Percentiles rank a stretch among this genome's conserved stretches.
These are phyloP conservation scores for Gavia stellata DNA, from an alignment of 2,113 vertebrate genomes.

Conservation along the genomic window DNA sequence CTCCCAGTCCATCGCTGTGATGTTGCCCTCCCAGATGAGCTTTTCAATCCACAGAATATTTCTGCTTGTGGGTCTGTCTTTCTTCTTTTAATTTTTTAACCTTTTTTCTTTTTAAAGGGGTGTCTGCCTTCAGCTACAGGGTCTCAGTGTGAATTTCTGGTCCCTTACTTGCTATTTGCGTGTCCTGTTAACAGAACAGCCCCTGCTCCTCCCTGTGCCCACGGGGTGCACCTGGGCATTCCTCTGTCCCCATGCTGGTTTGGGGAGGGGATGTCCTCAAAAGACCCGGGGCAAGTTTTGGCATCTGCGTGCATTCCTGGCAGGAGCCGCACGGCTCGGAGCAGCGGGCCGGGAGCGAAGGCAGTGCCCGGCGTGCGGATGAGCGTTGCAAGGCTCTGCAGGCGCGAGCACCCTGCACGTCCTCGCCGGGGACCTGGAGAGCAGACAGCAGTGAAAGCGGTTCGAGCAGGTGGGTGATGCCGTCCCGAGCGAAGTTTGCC, in stretches of 20 bases:
- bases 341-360: not conserved
- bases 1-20: not conserved
- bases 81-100: not conserved
- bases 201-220: not conserved
- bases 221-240: rapidly evolving
- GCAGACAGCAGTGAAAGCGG: not conserved
- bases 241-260: not conserved
- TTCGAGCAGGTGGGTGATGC: not conserved
- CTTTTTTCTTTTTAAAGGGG: too few relatives aligned
- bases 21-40: not conserved
- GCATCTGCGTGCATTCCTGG: rapidly evolving
- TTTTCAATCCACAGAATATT: not conserved
- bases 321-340: not conserved
- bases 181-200: not conserved
- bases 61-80: not conserved
- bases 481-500: not conserved
- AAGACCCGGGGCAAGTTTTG: not conserved
- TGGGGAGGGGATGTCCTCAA: not conserved
- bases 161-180: too few relatives aligned
- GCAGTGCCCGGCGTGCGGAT: rapidly evolving
- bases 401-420: not conserved
- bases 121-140: not conserved
- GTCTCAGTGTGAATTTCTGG: not conserved
- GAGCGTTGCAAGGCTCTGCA: not conserved
- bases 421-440: not conserved